Conservation (phyloP, 2,888 invertebrate genomes). For the Malthinus flaveolus region DNA sequence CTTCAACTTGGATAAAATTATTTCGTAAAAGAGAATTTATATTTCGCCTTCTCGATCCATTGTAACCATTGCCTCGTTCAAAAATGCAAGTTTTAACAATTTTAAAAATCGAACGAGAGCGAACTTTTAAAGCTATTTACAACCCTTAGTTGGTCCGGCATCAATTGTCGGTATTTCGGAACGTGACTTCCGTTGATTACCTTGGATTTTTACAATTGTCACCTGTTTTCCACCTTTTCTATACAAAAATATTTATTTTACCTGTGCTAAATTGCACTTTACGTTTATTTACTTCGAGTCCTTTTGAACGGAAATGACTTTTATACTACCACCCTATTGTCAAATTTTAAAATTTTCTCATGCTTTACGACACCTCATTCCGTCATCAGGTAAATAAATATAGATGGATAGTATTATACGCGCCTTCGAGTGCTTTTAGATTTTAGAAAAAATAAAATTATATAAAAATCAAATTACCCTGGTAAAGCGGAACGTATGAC, state of each 20-base stretch:
- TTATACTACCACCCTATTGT: slow-evolving; percentile 11
- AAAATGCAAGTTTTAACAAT: no score
- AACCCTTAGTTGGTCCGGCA: no score
- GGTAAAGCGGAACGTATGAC: slow-evolving; percentile 73
- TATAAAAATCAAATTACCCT: slow-evolving; percentile 61
- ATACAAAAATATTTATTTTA: slow-evolving; percentile 25
- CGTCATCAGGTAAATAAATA: not conserved
- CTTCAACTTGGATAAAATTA: no score
- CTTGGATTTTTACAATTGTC: slow-evolving; percentile 49
- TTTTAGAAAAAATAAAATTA: not conserved
- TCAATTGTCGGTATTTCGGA: slow-evolving; percentile 39
- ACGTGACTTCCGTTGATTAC: slow-evolving; percentile 53
- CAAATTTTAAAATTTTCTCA: slow-evolving; percentile 17
- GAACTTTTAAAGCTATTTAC: no score
- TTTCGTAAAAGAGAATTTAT: no score
- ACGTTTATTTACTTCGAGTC: slow-evolving; percentile 25
- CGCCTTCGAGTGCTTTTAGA: not conserved
- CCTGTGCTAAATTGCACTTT: slow-evolving; percentile 27
- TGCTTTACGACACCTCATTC: not conserved
- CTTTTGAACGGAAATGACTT: slow-evolving; percentile 24
- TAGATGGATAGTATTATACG: not conserved
- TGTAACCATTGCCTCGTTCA: no score
- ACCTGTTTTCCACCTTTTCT: slow-evolving; percentile 40
- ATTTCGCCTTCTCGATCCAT: no score
- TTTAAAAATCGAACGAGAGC: no score